phyloP scores from a whole-genome alignment of 2,113 vertebrate genomes.

The Canis aureus region DNA sequence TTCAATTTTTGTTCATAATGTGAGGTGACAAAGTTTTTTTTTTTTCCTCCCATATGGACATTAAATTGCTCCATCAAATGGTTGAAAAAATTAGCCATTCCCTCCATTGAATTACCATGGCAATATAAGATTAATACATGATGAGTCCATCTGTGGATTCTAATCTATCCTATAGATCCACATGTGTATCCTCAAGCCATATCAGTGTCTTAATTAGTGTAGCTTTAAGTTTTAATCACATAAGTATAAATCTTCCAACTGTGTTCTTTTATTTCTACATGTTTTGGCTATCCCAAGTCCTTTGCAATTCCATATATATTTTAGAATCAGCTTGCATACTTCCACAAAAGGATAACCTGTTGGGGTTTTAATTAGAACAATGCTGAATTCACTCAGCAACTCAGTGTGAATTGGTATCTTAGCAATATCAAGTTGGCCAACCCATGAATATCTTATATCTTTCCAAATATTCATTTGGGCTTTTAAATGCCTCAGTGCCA shows the following conservation, averaged over 20 bases:
- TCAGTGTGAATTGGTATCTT: background rate
- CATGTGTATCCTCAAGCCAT: background rate
- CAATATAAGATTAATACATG: background rate
- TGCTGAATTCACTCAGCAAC: conserved; percentile 30
- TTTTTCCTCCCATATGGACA: background rate
- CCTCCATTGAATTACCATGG: background rate
- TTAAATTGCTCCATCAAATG: background rate
- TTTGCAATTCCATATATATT: background rate
- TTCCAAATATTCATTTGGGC: background rate
- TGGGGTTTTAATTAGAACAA: background rate
- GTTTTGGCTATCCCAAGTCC: background rate
- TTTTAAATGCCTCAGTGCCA: background rate
- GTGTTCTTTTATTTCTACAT: background rate
- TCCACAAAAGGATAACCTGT: background rate
- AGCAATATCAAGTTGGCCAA: background rate
- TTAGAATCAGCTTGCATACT: background rate
- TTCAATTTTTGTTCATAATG: background rate
- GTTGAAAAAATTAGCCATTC: conserved; percentile 7
- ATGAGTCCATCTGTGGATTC: background rate
- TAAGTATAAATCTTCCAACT: background rate
- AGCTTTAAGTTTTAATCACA: background rate
- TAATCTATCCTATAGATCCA: background rate
- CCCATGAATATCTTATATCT: background rate
- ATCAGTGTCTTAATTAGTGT: background rate
- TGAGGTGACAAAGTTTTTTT: background rate